These are phyloP conservation scores for Eurypyga helias DNA, from an alignment of 2,113 vertebrate species.

Conservation along the genomic window DNA sequence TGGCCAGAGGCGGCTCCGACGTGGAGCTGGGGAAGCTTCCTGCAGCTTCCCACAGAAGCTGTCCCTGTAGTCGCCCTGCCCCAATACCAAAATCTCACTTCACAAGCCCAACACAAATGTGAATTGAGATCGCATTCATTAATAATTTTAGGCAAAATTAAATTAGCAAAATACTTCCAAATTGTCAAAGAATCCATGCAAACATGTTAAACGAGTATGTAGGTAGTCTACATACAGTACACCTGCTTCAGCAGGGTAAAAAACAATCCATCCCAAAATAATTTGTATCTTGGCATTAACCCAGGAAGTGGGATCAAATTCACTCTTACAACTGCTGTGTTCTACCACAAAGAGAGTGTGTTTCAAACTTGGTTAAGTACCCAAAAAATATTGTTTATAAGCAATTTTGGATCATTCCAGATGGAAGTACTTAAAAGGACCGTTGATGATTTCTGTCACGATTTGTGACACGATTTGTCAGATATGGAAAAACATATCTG, in stretches of 20 bases:
- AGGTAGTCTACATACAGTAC: background rate
- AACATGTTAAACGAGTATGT: background rate
- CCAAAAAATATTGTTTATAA: background rate
- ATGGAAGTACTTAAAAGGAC: background rate
- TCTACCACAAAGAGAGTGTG: background rate
- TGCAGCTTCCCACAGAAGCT: too few species aligned
- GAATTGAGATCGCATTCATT: background rate
- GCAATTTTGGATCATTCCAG: background rate
- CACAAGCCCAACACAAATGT: too few species aligned
- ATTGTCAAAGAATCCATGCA: background rate
- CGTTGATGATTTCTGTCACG: background rate
- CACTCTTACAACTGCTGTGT: background rate
- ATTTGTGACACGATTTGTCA: background rate
- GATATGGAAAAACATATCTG: background rate
- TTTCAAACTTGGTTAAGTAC: background rate
- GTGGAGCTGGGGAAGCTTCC: too few species aligned
- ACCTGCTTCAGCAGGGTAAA: background rate
- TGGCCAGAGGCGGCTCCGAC: too few species aligned
- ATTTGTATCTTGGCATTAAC: background rate
- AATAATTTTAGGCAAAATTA: background rate
- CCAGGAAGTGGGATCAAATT: background rate
- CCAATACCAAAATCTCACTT: too few species aligned
- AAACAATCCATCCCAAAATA: background rate
- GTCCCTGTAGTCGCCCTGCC: too few species aligned
- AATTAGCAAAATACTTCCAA: background rate